Evolutionary conservation across 2,888 invertebrate genomes (phyloP), one percentile per base, ranked within the genome.

Genomic region (Drosophila prostipennis): DNA sequence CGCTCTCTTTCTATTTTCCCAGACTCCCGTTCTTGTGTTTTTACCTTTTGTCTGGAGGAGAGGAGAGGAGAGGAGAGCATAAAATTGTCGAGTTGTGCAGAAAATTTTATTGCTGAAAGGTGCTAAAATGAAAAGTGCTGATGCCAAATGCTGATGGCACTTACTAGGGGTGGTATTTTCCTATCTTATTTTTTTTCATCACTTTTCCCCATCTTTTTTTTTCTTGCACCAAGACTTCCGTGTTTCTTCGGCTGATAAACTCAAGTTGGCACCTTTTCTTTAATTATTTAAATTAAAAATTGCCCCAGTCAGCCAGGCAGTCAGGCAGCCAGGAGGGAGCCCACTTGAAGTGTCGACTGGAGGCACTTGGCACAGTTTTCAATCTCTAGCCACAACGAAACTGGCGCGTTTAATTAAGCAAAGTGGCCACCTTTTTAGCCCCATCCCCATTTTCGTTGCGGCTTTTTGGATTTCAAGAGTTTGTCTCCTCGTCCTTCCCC

Each of bases 121-220:
- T 83, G 82, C 82, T 83, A 87, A 83, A 83, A 83, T 76, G 84
- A 86, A 83, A 83, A 88, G 83, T 83, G 88, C 82, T 87, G 82
- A 83, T 82, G 75, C 75, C 58, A 57, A 67, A 72, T 71, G 82
- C 60, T 69, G 73, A 49, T 61, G 72, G 43, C 42, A 57, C 36
- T 37, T 29, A 34, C 32, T n/a, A 13, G 13, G 39, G 16, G 37
- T 57, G 56, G 57, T 56, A 29, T 58, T 56, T 56, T 40, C 56
- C 39, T 13, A 40, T 29, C 37, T 11, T 11, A 8, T 29, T 6
- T 26, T 14, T 7, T 14, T 34, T 53, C 26, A 26, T 16, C 3
- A 26, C 10, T 26, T 26, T 26, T 26, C 26, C 23, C 5, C 26
- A n/a, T 3, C 10, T 39, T 19, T 23, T 32, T 11, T 3, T 56